phyloP scores from a whole-genome alignment of 2,888 invertebrate genomes.

The Xanthia icteritia region DNA sequence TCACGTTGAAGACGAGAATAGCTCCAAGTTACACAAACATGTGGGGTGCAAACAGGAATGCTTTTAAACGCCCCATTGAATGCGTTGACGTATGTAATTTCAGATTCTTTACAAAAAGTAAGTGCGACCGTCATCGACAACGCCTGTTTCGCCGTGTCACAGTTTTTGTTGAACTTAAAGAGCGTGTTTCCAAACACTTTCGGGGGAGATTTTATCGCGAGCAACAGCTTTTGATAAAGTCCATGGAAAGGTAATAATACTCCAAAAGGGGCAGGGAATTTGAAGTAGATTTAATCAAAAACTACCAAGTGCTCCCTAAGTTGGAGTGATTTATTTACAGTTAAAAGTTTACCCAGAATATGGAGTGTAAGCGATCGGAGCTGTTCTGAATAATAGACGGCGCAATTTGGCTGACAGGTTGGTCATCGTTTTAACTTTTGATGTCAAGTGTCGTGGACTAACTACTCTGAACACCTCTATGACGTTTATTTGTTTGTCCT shows the following conservation, averaged over 20 bases:
- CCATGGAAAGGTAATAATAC: conserved; percentile 67
- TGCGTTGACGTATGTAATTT: conserved; percentile 86
- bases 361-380: conserved; percentile 14
- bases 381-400: conserved; percentile 23
- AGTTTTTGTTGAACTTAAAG: conserved; percentile 64
- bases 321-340: conserved; percentile 62
- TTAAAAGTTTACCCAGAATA: conserved; percentile 55
- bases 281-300: conserved; percentile 65
- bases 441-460: conserved; percentile 31
- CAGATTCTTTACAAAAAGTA: conserved; percentile 83
- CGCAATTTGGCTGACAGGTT: conserved; percentile 17
- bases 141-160: conserved; percentile 67
- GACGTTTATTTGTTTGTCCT: conserved; percentile 68
- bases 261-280: conserved; percentile 64
- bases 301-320: conserved; percentile 60
- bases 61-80: conserved; percentile 85
- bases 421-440: conserved; percentile 35
- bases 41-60: conserved; percentile 78
- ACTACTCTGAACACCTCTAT: conserved; percentile 36
- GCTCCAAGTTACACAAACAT: conserved; percentile 72
- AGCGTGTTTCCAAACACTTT: conserved; percentile 67
- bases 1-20: conserved; percentile 72
- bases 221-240: conserved; percentile 66
- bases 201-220: conserved; percentile 73
- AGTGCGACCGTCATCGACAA: conserved; percentile 73